phyloP scores from a whole-genome alignment of 2,113 vertebrate genomes.

The Pedetes capensis region DNA sequence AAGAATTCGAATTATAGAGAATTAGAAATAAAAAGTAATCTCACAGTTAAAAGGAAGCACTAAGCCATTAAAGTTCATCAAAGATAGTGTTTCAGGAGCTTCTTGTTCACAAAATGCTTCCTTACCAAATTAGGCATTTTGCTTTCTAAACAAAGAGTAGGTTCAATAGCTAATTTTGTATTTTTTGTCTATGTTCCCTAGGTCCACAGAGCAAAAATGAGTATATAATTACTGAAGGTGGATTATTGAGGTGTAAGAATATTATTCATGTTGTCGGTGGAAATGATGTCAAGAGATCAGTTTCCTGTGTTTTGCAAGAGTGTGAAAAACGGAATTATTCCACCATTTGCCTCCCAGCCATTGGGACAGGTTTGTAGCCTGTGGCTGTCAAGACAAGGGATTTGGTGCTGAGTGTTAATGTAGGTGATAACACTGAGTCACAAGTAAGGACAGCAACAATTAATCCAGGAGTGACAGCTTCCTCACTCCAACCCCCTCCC shows the following conservation, averaged over 20 bases:
- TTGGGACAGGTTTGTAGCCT: constrained; percentile 90
- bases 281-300: constrained; percentile 72
- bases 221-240: constrained; percentile 86
- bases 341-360: constrained; percentile 91
- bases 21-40: constrained; percentile 6
- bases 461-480: background rate
- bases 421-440: background rate
- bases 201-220: constrained; percentile 75
- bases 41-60: background rate
- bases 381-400: background rate
- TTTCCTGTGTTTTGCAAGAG: constrained; percentile 83
- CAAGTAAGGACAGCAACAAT: background rate
- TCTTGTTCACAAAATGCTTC: background rate
- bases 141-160: background rate
- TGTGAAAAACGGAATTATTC: constrained; percentile 81
- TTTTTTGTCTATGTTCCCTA: constrained; percentile 73
- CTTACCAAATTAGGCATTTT: background rate
- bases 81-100: background rate
- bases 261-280: constrained; percentile 88
- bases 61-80: background rate
- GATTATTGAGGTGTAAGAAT: constrained; percentile 88
- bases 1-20: background rate
- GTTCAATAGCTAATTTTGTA: background rate
- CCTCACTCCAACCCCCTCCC: background rate
- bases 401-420: background rate